Base-by-base conservation (phyloP, 2,797 vertebrate species). In the Acipenser transmontanus region DNA sequence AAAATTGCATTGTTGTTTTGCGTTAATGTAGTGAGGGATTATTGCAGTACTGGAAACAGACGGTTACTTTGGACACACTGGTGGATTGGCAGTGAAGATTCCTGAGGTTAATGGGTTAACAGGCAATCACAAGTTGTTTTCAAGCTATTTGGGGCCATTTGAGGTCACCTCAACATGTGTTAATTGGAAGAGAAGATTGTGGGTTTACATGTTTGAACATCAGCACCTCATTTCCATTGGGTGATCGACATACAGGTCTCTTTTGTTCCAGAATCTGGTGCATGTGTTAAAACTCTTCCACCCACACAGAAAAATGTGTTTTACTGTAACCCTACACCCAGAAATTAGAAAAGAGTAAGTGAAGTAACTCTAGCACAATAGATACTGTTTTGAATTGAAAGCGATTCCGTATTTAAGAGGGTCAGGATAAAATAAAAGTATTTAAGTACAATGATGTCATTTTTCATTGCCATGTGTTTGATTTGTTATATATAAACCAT, bases 261-360 rank as follows among this genome's bases (percentile, higher is more conserved):
- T 86, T 89, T 90, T 92, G 88, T 91, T 89, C 61, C 71, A 81
- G 84, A 82, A 81, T 81, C 85, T 80, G 80, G 81, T 84, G 86
- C 90, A 91, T 92, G 89, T 92, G 89, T 90, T 90, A 87, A 83
- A 89, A 87, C 90, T 91, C 88, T 89, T 91, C 89, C 88, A 78
- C 90, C 90, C 90, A 91, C 90, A 82, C 69, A 57, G 68, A 78
- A 75, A 80, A 82, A 87, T 12, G 86, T 85, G 81, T 67, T 75
- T 73, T 62, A 84, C 83, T 88, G 89, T 87, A 92, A 90, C 80
- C 69, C 72, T 78, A 89, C 78, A 84, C 85, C 62, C 71, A 78
- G 65, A 80, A 84, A 85, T 84, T 80, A 17, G 17, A 17, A 17
- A 17, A 17, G 17, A 17, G 17, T 17, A 17, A 17, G 17, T 17